These are phyloP conservation scores for Spondyliosoma cantharus DNA, from an alignment of 2,797 vertebrate genomes.

Conservation along the genomic window DNA sequence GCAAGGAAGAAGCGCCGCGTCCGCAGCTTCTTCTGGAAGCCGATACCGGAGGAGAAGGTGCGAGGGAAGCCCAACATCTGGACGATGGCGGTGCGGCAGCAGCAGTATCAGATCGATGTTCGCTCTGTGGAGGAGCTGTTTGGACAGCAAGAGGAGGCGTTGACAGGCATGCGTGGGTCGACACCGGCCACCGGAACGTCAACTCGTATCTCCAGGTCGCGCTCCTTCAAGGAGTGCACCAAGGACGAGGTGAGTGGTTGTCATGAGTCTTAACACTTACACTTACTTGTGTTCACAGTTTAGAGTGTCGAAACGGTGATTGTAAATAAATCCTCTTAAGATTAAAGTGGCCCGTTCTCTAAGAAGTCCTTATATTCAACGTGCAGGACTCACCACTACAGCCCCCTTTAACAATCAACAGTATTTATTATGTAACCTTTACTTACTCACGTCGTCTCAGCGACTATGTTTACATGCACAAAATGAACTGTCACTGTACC, in stretches of 20 bases:
- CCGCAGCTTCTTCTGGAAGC: constrained; percentile 98
- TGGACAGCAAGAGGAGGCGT: constrained; percentile 93
- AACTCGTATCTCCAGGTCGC: constrained; percentile 76
- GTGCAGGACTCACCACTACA: neutral
- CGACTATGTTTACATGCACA: no score
- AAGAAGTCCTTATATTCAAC: neutral
- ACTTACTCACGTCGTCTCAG: neutral
- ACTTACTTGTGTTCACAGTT: neutral
- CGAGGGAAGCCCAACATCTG: constrained; percentile 96
- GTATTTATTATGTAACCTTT: neutral
- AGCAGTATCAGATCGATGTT: constrained; percentile 94
- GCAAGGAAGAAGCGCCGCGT: constrained; percentile 90
- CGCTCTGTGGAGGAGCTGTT: constrained; percentile 97
- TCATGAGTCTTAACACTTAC: neutral
- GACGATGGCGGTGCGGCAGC: constrained; percentile 91
- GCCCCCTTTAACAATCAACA: neutral
- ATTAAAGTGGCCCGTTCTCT: neutral
- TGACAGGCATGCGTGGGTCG: constrained; percentile 67
- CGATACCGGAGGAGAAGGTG: constrained; percentile 97
- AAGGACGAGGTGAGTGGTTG: constrained; percentile 91
- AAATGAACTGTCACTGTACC: no score
- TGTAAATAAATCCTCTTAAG: constrained; percentile 3
- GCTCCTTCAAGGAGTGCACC: constrained; percentile 89
- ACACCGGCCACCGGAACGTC: constrained; percentile 60
- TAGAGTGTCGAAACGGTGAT: neutral